Percentiles rank a stretch among this genome's conserved stretches.
phyloP scores from a whole-genome alignment of 2,797 vertebrate genomes.

The Onychomys torridus region DNA sequence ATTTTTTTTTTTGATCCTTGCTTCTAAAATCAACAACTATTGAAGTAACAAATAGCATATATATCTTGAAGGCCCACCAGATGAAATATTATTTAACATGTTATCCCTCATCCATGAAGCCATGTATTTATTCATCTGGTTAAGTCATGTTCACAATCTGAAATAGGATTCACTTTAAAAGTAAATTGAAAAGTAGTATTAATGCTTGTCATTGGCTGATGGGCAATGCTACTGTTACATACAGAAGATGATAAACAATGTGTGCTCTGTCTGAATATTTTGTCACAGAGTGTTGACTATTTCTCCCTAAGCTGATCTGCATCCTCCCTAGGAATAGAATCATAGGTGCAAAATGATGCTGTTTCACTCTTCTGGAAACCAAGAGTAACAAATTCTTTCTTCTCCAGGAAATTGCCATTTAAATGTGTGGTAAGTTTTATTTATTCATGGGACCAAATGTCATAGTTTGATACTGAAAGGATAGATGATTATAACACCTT shows the following conservation, averaged over 20 bases:
- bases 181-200: conserved; percentile 54
- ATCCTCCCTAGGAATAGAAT: conserved; percentile 15
- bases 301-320: neutral
- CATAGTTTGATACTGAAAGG: conserved; percentile 40
- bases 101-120: neutral
- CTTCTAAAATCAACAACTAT: conserved; percentile 48
- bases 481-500: conserved; percentile 28
- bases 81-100: conserved; percentile 4
- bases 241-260: conserved; percentile 38
- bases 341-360: neutral
- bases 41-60: neutral
- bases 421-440: conserved; percentile 36
- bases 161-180: neutral
- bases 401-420: conserved; percentile 43
- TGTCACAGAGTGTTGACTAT: neutral
- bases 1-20: conserved; percentile 37
- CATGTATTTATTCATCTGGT: conserved; percentile 15
- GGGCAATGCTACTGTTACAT: neutral
- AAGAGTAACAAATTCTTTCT: neutral
- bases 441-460: conserved; percentile 38
- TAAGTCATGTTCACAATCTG: conserved; percentile 23
- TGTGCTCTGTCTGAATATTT: neutral
- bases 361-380: conserved; percentile 25
- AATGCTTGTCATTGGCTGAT: conserved; percentile 49
- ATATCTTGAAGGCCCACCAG: neutral